A percentile compares a stretch with the other conserved stretches of the same genome.
Evolutionary conservation across 2,113 vertebrate genomes (phyloP).

Genomic region (Mobula hypostoma): DNA sequence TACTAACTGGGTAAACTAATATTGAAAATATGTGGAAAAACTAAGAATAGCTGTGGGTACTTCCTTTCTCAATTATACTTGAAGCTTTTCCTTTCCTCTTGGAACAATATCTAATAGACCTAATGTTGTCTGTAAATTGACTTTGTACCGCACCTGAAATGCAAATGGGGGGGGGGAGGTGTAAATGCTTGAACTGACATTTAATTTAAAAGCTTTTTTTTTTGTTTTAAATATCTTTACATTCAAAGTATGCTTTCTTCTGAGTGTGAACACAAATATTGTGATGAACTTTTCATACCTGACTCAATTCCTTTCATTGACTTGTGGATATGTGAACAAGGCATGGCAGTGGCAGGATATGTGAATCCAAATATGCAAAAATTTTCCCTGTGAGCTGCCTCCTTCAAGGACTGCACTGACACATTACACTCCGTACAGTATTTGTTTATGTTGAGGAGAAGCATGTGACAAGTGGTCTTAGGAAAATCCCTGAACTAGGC

Average conservation of each 20-base stretch:
- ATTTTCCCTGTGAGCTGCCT: not conserved
- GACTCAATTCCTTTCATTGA: not conserved
- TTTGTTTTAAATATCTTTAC: no score
- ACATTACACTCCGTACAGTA: not conserved
- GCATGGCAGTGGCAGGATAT: not conserved
- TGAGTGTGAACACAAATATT: no score
- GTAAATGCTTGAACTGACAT: not conserved
- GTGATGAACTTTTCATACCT: not conserved
- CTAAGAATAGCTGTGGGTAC: not conserved
- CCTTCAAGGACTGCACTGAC: not conserved
- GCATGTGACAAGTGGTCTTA: not conserved
- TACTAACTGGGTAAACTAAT: not conserved
- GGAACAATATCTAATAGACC: not conserved
- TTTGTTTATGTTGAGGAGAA: not conserved
- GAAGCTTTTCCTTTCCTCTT: not conserved
- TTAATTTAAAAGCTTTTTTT: no score
- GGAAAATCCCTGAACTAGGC: not conserved
- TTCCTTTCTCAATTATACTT: not conserved
- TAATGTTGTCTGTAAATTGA: not conserved
- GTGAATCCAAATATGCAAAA: not conserved
- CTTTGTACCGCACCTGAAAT: not conserved
- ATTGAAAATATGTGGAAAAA: not conserved
- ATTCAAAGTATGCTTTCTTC: no score
- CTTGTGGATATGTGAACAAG: not conserved
- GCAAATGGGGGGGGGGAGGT: not conserved